phyloP scores from a whole-genome alignment of 2,797 vertebrate species.

The Gallirallus australis region DNA sequence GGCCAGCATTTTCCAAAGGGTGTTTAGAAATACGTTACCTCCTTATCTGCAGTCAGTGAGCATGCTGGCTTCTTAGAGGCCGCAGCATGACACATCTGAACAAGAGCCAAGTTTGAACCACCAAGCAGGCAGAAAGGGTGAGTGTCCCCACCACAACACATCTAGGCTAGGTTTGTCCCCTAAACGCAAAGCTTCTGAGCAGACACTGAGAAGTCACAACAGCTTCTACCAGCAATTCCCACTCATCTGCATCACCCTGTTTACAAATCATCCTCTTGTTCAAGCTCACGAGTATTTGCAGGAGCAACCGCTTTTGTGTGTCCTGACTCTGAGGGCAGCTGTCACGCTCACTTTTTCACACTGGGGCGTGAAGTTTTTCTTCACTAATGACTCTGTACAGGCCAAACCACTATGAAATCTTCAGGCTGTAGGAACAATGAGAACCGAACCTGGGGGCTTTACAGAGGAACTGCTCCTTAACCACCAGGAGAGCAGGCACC shows the following conservation, averaged over 20 bases:
- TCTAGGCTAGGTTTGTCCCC: not conserved
- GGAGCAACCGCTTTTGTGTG: not conserved
- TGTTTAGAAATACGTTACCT: not conserved
- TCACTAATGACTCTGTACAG: not conserved
- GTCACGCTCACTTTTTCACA: not conserved
- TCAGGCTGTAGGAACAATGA: not conserved
- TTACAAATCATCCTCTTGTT: not conserved
- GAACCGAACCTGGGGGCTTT: not conserved
- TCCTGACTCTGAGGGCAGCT: not conserved
- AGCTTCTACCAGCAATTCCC: not conserved
- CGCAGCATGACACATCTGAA: constrained; percentile 10
- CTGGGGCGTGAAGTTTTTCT: not conserved
- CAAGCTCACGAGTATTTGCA: not conserved
- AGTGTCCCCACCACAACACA: not conserved
- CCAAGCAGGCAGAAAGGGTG: not conserved
- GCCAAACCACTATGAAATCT: not conserved
- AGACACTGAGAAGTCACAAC: not conserved
- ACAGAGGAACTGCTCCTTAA: not conserved
- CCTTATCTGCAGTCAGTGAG: not conserved
- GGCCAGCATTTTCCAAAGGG: not conserved
- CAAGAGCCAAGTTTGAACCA: not conserved
- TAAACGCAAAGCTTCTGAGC: not conserved
- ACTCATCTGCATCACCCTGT: not conserved
- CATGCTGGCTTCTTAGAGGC: not conserved
- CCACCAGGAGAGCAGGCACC: not conserved